phyloP scores from a whole-genome alignment of 2,113 vertebrate genomes.

The Pedionomus torquatus region DNA sequence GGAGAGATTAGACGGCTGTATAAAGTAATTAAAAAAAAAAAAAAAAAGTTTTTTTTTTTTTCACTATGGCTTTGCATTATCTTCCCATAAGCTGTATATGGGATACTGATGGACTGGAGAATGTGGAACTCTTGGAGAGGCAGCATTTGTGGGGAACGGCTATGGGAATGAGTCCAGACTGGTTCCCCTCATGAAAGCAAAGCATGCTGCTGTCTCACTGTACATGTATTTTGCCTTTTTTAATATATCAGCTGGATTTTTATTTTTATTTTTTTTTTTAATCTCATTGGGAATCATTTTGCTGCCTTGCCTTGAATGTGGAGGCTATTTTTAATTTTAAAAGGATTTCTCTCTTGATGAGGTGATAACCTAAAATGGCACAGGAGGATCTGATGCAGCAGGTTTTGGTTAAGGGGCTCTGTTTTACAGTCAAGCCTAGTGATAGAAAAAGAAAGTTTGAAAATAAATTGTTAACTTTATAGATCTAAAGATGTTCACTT shows the following conservation, averaged over 20 bases:
- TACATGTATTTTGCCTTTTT: background rate
- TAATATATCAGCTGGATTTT: background rate
- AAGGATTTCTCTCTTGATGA: conserved; percentile 22
- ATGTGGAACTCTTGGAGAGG: rapidly evolving
- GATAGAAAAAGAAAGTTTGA: background rate
- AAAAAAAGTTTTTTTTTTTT: background rate
- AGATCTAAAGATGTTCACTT: background rate
- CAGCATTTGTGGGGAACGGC: background rate
- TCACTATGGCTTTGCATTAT: background rate
- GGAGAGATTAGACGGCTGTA: background rate
- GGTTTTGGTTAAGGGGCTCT: background rate
- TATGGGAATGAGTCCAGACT: background rate
- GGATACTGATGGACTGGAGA: background rate
- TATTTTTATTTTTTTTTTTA: background rate
- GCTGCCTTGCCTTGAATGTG: background rate
- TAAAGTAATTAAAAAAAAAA: background rate
- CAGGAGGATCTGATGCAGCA: background rate
- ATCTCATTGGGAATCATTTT: background rate
- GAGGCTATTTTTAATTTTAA: conserved; percentile 18
- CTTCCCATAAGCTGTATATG: background rate
- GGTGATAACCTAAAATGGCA: conserved; percentile 6
- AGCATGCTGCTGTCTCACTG: background rate
- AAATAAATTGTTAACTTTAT: background rate
- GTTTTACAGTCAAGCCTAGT: background rate
- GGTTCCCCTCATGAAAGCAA: background rate